Evolutionary conservation across 2,113 vertebrate genomes (phyloP).

Genomic region (Emydocephalus ijimae): DNA sequence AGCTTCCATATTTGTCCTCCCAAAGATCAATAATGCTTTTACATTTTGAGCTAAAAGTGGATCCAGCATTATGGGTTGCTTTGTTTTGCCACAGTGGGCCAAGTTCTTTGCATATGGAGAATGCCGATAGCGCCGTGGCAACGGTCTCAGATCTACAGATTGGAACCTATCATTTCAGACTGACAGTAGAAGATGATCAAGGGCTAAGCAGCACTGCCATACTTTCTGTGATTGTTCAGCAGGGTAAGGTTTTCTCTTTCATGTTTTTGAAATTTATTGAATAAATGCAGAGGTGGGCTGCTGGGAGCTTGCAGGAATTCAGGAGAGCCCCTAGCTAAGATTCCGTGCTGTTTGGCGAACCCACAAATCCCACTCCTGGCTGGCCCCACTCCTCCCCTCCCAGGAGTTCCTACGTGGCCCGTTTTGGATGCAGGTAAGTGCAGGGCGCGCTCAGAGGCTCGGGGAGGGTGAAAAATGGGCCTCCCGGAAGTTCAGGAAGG

Average conservation of each 20-base stretch:
- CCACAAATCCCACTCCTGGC: too few species aligned
- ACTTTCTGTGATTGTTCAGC: conserved; percentile 73
- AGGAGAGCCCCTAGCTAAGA: too few species aligned
- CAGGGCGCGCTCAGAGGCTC: too few species aligned
- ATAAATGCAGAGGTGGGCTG: too few species aligned
- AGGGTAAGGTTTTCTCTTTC: conserved; percentile 69
- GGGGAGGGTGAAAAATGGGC: too few species aligned
- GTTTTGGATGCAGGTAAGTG: too few species aligned
- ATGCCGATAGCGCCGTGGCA: conserved; percentile 71
- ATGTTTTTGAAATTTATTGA: not conserved
- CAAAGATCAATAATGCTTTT: not conserved
- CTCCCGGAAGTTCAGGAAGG: too few species aligned
- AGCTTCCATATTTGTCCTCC: not conserved
- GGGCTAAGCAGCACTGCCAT: conserved; percentile 74
- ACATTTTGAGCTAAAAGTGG: not conserved
- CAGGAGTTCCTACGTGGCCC: too few species aligned
- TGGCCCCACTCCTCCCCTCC: too few species aligned
- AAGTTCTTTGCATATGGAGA: conserved; percentile 71
- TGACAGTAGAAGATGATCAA: conserved; percentile 80
- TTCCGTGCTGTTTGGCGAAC: too few species aligned
- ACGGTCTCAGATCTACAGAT: conserved; percentile 72
- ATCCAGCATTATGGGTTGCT: not conserved
- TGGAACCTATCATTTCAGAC: conserved; percentile 78
- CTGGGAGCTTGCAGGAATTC: too few species aligned
- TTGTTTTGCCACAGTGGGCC: conserved; percentile 74